A percentile compares a stretch with the other conserved stretches of the same genome.
Conservation (phyloP, 2,797 vertebrate species). For the Xenentodon cancila region DNA sequence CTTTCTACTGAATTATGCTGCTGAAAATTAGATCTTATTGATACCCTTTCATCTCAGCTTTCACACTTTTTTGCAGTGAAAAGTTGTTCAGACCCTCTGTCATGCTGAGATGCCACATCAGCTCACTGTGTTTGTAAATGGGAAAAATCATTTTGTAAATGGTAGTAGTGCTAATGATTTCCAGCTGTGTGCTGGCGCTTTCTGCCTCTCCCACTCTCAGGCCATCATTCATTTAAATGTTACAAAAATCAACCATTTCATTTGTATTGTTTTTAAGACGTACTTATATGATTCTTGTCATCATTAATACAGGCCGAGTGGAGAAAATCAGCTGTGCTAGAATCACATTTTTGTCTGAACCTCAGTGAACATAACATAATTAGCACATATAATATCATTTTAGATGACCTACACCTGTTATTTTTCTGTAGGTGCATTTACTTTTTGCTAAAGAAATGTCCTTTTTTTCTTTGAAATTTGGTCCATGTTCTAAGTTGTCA, state of each 20-base stretch:
- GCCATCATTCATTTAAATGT: too few relatives aligned
- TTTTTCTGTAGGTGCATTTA: conserved; percentile 21
- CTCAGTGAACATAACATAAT: conserved; percentile 36
- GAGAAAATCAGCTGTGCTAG: background rate
- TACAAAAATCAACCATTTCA: background rate
- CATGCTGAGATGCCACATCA: conserved; percentile 24
- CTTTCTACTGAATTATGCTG: background rate
- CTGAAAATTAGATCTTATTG: conserved; percentile 27
- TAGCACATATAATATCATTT: conserved; percentile 45
- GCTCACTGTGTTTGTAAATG: conserved; percentile 21
- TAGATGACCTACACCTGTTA: conserved; percentile 21
- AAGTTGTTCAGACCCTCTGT: conserved; percentile 15
- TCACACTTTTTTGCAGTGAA: background rate
- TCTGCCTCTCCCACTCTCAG: too few relatives aligned
- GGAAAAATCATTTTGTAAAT: conserved; percentile 5
- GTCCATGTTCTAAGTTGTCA: conserved; percentile 9
- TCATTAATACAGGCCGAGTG: background rate
- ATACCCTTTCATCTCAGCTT: conserved; percentile 21
- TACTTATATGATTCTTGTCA: background rate
- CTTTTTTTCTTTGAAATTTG: conserved; percentile 41
- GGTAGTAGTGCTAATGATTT: conserved; percentile 17
- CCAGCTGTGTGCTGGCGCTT: too few relatives aligned
- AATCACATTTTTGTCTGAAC: conserved; percentile 14
- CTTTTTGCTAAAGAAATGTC: conserved; percentile 39
- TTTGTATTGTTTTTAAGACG: too few relatives aligned